Percentiles rank a stretch among this genome's conserved stretches.
Evolutionary conservation across 2,797 vertebrate genomes (phyloP).

Genomic region (Echeneis naucrates): DNA sequence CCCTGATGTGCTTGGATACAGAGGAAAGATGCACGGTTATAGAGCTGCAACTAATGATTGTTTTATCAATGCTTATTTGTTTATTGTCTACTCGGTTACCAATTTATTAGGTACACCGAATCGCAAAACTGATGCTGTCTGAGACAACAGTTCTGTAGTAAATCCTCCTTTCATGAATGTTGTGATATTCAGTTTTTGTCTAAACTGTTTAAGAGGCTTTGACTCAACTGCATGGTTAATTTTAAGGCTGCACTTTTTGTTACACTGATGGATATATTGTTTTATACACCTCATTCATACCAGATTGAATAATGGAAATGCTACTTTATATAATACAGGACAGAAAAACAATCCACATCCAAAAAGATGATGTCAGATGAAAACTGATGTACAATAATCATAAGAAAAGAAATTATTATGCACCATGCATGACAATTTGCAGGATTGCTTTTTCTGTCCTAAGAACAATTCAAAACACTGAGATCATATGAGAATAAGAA

Average conservation of each 20-base stretch:
- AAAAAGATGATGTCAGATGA: not conserved
- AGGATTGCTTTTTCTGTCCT: not conserved
- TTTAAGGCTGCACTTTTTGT: not conserved
- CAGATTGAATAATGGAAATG: not conserved
- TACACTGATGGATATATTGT: not conserved
- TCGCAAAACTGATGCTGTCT: too few relatives aligned
- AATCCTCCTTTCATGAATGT: not conserved
- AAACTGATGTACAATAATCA: too few relatives aligned
- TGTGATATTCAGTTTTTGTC: not conserved
- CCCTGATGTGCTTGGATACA: conserved; percentile 42
- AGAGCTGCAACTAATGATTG: conserved; percentile 12
- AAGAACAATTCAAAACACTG: not conserved
- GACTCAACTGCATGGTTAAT: not conserved
- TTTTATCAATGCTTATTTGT: not conserved
- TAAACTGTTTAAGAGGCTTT: not conserved
- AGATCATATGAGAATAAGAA: not conserved
- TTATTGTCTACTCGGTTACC: not conserved
- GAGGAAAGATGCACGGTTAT: conserved; percentile 10
- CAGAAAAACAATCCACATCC: not conserved
- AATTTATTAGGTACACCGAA: not conserved
- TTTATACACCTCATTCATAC: not conserved
- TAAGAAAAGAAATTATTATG: too few relatives aligned
- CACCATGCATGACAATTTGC: not conserved
- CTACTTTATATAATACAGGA: too few relatives aligned
- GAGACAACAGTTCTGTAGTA: not conserved